These are phyloP conservation scores for Catharus bicknelli DNA, from an alignment of 2,113 vertebrate species.

Conservation along the genomic window DNA sequence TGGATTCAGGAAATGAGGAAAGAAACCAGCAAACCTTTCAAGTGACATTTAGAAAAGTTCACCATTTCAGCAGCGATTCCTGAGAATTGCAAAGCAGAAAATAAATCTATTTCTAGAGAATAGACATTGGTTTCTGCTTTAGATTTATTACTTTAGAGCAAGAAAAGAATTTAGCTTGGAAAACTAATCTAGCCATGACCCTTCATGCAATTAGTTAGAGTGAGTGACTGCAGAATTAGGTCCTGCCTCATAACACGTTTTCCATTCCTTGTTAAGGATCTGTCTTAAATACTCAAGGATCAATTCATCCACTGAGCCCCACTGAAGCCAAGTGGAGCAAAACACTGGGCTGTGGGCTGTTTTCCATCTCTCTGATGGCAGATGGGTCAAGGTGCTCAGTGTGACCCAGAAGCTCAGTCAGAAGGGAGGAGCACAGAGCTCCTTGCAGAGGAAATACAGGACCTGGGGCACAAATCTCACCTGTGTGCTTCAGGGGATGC, in stretches of 20 bases:
- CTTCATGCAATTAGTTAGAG: not conserved
- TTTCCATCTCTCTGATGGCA: not conserved
- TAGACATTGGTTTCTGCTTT: not conserved
- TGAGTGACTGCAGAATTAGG: not conserved
- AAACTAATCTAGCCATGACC: not conserved
- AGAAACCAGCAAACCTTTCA: conserved; percentile 40
- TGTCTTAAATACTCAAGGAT: not conserved
- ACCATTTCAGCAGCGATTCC: not conserved
- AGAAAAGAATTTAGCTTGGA: not conserved
- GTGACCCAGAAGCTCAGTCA: not conserved
- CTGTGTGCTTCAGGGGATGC: rapidly evolving
- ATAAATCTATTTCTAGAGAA: conserved; percentile 23
- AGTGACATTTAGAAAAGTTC: conserved; percentile 66
- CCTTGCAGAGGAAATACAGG: not conserved
- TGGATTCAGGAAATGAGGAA: not conserved
- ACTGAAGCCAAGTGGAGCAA: not conserved
- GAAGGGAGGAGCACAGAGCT: not conserved
- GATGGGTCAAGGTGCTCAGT: not conserved
- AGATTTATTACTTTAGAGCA: not conserved
- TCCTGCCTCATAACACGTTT: rapidly evolving
- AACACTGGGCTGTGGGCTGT: not conserved
- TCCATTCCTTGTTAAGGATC: not conserved
- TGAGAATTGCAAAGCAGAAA: conserved; percentile 16
- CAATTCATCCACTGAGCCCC: not conserved
- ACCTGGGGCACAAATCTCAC: not conserved